These are phyloP conservation scores for Dendrocincla fuliginosa DNA, from an alignment of 2,797 vertebrate species.

Conservation along the genomic window DNA sequence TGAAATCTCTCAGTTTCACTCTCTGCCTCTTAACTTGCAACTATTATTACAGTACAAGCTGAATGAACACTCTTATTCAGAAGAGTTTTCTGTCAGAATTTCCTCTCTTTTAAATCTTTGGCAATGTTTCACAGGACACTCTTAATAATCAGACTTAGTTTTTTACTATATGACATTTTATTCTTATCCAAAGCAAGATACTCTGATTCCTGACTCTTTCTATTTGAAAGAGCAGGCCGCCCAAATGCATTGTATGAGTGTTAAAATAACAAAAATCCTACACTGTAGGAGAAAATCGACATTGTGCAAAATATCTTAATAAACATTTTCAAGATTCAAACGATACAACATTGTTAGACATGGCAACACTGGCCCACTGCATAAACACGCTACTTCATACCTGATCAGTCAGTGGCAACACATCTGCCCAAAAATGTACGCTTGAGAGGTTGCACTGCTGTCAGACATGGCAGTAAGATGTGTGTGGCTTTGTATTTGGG, in stretches of 20 bases:
- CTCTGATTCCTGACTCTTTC: neutral
- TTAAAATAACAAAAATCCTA: constrained; percentile 41
- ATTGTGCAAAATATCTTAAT: constrained; percentile 15
- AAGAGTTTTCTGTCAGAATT: neutral
- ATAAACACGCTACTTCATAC: neutral
- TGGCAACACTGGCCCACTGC: neutral
- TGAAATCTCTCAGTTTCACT: neutral
- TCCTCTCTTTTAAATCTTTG: constrained; percentile 50
- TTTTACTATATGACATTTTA: neutral
- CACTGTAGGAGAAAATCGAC: constrained; percentile 46
- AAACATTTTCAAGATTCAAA: neutral
- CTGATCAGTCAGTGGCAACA: neutral
- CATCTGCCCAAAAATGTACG: neutral
- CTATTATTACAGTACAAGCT: constrained; percentile 21
- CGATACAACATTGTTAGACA: neutral
- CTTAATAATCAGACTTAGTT: neutral
- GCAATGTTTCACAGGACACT: constrained; percentile 18
- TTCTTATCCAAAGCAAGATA: neutral
- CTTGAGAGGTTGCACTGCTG: neutral
- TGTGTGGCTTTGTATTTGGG: too few relatives aligned
- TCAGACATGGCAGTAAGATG: neutral
- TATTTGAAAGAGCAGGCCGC: constrained; percentile 1
- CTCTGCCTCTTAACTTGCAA: neutral
- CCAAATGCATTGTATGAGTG: neutral
- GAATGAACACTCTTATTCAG: neutral